Conservation (phyloP, 2,888 invertebrate species). For the Cylloceria caligata region DNA sequence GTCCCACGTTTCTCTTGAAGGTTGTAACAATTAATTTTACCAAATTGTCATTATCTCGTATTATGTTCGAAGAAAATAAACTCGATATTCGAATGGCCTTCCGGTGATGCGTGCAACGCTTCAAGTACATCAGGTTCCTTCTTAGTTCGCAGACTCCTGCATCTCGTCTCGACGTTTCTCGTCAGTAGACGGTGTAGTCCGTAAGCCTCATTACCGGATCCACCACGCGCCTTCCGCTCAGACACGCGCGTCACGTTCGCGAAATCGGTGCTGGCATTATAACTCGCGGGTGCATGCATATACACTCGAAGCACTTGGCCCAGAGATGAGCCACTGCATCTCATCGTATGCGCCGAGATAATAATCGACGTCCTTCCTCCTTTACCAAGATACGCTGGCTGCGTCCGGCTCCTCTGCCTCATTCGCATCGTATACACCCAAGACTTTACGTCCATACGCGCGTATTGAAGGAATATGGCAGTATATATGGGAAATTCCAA, state of each 20-base stretch:
- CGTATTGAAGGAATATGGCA: slow-evolving; percentile 41
- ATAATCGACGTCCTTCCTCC: slow-evolving; percentile 70
- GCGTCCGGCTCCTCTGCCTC: slow-evolving; percentile 34
- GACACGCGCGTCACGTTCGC: slow-evolving; percentile 81
- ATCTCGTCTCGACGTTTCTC: slow-evolving; percentile 54
- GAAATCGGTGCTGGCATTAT: slow-evolving; percentile 77
- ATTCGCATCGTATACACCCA: slow-evolving; percentile 5
- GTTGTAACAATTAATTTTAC: slow-evolving; percentile 17
- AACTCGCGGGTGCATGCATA: slow-evolving; percentile 68
- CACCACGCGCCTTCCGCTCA: slow-evolving; percentile 78
- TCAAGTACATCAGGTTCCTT: slow-evolving; percentile 42
- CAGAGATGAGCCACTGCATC: slow-evolving; percentile 60
- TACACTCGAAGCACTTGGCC: slow-evolving; percentile 46
- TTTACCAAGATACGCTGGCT: slow-evolving; percentile 33
- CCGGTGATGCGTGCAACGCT: slow-evolving; percentile 52
- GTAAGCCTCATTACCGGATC: slow-evolving; percentile 70
- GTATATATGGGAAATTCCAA: slow-evolving; percentile 15
- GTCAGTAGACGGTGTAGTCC: slow-evolving; percentile 16
- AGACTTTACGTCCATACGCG: slow-evolving; percentile 38
- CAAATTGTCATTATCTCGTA: slow-evolving; percentile 49
- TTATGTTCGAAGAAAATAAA: slow-evolving; percentile 30
- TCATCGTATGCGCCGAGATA: slow-evolving; percentile 63
- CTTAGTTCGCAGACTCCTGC: slow-evolving; percentile 37
- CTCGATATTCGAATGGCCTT: slow-evolving; percentile 49
- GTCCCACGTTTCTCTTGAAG: slow-evolving; percentile 15